These are phyloP conservation scores for Thymelicus lineola DNA, from an alignment of 2,888 invertebrate species.

Conservation along the genomic window DNA sequence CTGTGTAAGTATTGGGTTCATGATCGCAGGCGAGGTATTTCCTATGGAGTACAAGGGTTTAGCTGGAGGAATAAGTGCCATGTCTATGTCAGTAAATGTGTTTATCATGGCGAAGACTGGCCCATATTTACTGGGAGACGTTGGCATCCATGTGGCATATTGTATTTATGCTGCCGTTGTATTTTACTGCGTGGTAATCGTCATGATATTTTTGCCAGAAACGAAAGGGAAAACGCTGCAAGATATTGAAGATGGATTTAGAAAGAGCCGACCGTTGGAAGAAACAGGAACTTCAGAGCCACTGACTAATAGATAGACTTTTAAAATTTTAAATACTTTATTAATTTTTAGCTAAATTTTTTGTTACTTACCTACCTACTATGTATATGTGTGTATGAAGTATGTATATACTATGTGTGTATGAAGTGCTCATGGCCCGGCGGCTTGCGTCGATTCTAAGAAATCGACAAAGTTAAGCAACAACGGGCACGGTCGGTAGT, in stretches of 20 bases:
- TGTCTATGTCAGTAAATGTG: slow-evolving; percentile 61
- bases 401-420: too few species aligned
- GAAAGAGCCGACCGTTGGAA: slow-evolving; percentile 52
- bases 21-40: slow-evolving; percentile 88
- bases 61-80: slow-evolving; percentile 73
- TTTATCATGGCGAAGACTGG: slow-evolving; percentile 64
- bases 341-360: slow-evolving; percentile 15
- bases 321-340: too few species aligned
- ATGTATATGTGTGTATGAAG: too few species aligned
- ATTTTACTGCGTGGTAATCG: slow-evolving; percentile 57
- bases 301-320: neutral
- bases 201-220: slow-evolving; percentile 64
- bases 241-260: slow-evolving; percentile 69
- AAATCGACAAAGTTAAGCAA: too few species aligned
- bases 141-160: slow-evolving; percentile 64
- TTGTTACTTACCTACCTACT: too few species aligned
- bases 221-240: slow-evolving; percentile 69
- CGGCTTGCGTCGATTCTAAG: too few species aligned
- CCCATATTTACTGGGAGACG: slow-evolving; percentile 55
- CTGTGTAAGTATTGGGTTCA: slow-evolving; percentile 87
- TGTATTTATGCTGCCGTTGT: slow-evolving; percentile 60
- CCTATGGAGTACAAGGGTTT: slow-evolving; percentile 85
- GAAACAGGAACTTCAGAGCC: slow-evolving; percentile 41
- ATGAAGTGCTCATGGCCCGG: too few species aligned
- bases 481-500: too few species aligned